Conservation (phyloP, 64 coral and sea anemone species). For the Montipora cactus region DNA sequence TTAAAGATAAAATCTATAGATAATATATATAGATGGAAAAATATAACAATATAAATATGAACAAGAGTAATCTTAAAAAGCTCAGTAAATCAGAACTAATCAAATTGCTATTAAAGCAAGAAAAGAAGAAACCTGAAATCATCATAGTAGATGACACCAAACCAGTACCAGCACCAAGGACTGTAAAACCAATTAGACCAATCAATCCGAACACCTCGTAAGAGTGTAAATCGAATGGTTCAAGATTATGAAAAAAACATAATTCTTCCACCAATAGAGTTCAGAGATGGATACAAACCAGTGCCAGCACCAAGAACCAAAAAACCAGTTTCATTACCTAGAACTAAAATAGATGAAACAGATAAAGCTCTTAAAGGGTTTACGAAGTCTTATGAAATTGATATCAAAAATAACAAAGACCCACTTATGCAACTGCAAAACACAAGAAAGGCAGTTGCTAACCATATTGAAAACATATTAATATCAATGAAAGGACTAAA, state of each 20-base stretch:
- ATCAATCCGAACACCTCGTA: neutral
- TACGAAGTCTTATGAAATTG: neutral
- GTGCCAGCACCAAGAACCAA: neutral
- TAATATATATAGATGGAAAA: too few relatives aligned
- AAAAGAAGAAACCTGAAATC: too few relatives aligned
- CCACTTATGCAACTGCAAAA: neutral
- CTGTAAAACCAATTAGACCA: neutral
- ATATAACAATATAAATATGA: too few relatives aligned
- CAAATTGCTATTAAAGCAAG: too few relatives aligned
- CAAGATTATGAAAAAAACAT: neutral
- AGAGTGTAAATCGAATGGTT: constrained; percentile 21
- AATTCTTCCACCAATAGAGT: too few relatives aligned
- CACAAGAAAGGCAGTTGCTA: neutral
- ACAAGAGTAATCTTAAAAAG: too few relatives aligned
- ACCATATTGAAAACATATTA: neutral
- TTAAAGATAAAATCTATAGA: too few relatives aligned
- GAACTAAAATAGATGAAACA: neutral
- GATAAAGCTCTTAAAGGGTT: neutral
- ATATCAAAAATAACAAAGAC: neutral
- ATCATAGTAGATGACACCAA: too few relatives aligned
- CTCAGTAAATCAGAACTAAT: too few relatives aligned
- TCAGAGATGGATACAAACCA: neutral
- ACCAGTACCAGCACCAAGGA: too few relatives aligned
- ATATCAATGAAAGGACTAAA: too few relatives aligned
- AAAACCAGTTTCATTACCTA: neutral